phyloP scores from a whole-genome alignment of 2,888 invertebrate genomes.

The Odontomyia ornata region DNA sequence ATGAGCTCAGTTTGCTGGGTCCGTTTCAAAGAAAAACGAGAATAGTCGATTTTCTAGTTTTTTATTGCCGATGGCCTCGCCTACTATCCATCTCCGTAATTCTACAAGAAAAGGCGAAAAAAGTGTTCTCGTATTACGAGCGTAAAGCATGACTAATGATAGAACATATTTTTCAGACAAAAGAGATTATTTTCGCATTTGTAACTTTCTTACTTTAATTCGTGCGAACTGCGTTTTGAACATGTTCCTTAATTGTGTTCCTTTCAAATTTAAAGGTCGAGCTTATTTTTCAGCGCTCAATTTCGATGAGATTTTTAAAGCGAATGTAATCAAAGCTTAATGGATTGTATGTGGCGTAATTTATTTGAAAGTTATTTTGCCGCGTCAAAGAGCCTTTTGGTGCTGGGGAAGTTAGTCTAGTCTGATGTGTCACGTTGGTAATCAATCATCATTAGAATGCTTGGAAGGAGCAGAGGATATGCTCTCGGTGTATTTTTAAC shows the following conservation, averaged over 20 bases:
- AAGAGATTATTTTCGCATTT: slow-evolving; percentile 41
- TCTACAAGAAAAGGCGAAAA: not conserved
- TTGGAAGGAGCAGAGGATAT: too few species aligned
- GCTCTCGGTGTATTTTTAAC: too few species aligned
- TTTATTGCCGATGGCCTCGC: not conserved
- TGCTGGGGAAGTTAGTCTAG: too few species aligned
- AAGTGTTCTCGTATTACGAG: too few species aligned
- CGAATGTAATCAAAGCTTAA: too few species aligned
- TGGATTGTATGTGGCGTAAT: not conserved
- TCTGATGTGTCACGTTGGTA: too few species aligned
- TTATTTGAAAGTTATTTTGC: not conserved
- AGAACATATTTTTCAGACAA: slow-evolving; percentile 24
- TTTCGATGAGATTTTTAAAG: too few species aligned
- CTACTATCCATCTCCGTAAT: too few species aligned
- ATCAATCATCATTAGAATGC: too few species aligned
- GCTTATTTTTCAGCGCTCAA: too few species aligned
- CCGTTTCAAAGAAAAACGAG: not conserved
- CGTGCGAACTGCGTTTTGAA: not conserved
- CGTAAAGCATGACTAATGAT: slow-evolving; percentile 32
- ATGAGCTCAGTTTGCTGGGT: not conserved
- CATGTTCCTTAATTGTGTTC: slow-evolving; percentile 18
- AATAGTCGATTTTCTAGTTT: not conserved
- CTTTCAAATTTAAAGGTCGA: not conserved
- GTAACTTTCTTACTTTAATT: slow-evolving; percentile 23
- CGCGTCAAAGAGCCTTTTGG: too few species aligned